A percentile compares a stretch with the other conserved stretches of the same genome.
These are phyloP conservation scores for Nyleta sp. DNA, from an alignment of 2,888 invertebrate species.

Conservation along the genomic window DNA sequence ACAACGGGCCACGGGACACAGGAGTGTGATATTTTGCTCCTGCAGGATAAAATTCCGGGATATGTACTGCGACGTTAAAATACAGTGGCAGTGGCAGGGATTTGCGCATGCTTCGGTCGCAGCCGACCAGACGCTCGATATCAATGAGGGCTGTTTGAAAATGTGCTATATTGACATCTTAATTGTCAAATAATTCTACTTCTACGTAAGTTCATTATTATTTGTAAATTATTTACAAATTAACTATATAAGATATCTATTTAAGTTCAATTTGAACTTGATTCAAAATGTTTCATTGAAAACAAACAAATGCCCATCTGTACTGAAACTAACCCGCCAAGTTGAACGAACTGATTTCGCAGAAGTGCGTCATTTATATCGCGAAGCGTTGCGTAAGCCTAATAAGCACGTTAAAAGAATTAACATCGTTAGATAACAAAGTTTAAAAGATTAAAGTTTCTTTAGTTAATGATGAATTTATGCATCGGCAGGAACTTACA, in stretches of 20 bases:
- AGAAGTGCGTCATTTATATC: conserved; percentile 40
- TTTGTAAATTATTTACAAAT: too few relatives aligned
- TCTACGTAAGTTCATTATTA: neutral
- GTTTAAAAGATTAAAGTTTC: conserved; percentile 55
- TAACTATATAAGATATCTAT: too few relatives aligned
- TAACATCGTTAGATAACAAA: conserved; percentile 56
- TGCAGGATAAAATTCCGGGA: conserved; percentile 43
- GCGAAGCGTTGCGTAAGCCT: conserved; percentile 40
- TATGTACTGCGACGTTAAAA: conserved; percentile 58
- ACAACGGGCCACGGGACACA: neutral
- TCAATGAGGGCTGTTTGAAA: conserved; percentile 39
- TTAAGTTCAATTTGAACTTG: too few relatives aligned
- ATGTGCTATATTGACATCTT: conserved; percentile 19
- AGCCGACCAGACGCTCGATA: conserved; percentile 53
- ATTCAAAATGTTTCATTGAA: too few relatives aligned
- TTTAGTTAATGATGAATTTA: conserved; percentile 58
- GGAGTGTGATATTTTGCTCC: conserved; percentile 23
- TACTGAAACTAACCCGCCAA: too few relatives aligned
- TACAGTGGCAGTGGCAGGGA: conserved; percentile 6
- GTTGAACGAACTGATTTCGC: conserved; percentile 24
- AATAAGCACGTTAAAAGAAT: conserved; percentile 46
- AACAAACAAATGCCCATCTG: too few relatives aligned
- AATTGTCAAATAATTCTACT: neutral
- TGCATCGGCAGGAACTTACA: conserved; percentile 50
- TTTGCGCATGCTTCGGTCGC: conserved; percentile 50